A percentile compares a stretch with the other conserved stretches of the same genome.
Conservation (phyloP, 2,888 invertebrate species). For the Neoscelio sp. region DNA sequence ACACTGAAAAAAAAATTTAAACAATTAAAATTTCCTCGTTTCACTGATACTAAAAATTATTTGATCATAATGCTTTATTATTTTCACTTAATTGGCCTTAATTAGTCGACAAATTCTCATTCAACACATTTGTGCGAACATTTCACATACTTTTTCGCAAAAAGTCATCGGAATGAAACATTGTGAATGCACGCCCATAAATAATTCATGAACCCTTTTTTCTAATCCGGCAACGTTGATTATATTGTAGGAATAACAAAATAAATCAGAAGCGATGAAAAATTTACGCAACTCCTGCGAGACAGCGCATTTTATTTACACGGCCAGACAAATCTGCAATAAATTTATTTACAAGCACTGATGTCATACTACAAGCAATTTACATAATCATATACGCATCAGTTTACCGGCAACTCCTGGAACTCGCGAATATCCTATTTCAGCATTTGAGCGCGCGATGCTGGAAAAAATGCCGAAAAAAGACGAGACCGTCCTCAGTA, state of each 20-base stretch:
- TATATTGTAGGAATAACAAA: constrained; percentile 64
- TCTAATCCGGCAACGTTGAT: constrained; percentile 59
- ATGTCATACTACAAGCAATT: constrained; percentile 67
- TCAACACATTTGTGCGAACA: constrained; percentile 13
- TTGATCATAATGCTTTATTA: not conserved
- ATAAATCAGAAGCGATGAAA: constrained; percentile 67
- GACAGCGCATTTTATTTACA: constrained; percentile 66
- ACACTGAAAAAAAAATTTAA: no score
- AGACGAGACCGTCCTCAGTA: constrained; percentile 40
- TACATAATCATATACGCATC: constrained; percentile 67
- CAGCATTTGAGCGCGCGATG: constrained; percentile 39
- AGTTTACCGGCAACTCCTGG: constrained; percentile 62
- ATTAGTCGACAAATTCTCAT: constrained; percentile 24
- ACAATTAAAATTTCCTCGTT: no score
- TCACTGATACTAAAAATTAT: no score
- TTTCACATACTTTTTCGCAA: constrained; percentile 21
- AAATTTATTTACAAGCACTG: constrained; percentile 69
- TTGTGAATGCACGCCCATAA: constrained; percentile 35
- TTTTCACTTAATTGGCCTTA: constrained; percentile 30
- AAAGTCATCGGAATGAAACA: constrained; percentile 50
- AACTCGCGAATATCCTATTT: constrained; percentile 67
- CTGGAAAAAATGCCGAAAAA: constrained; percentile 17
- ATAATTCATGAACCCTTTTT: constrained; percentile 50
- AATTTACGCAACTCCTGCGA: constrained; percentile 58
- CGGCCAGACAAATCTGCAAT: constrained; percentile 66